phyloP scores from a whole-genome alignment of 2,888 invertebrate genomes.

The Epinotia ramella region DNA sequence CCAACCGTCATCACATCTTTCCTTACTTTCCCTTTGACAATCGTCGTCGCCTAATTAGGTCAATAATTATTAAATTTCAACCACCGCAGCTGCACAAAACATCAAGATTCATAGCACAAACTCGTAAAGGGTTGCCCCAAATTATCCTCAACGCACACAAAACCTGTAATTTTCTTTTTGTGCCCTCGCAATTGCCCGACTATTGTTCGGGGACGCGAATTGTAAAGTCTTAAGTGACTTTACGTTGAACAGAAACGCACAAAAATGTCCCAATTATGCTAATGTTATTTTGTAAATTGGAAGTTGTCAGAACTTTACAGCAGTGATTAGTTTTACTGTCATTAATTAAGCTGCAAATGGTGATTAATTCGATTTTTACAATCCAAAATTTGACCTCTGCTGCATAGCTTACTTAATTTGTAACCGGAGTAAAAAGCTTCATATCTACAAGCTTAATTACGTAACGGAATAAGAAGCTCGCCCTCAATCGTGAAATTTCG shows the following conservation, averaged over 20 bases:
- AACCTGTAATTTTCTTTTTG: slow-evolving; percentile 76
- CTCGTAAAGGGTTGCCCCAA: slow-evolving; percentile 69
- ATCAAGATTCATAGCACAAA: slow-evolving; percentile 51
- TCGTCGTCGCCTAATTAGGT: slow-evolving; percentile 23
- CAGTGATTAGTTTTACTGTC: slow-evolving; percentile 39
- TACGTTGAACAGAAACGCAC: slow-evolving; percentile 1
- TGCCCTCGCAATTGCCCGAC: slow-evolving; percentile 58
- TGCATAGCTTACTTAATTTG: not conserved
- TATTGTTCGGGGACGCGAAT: slow-evolving; percentile 53
- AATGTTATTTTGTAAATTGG: slow-evolving; percentile 19
- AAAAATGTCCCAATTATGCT: slow-evolving; percentile 21
- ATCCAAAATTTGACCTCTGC: slow-evolving; percentile 2
- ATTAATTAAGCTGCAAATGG: slow-evolving; percentile 34
- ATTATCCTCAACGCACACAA: slow-evolving; percentile 64
- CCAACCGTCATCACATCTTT: not conserved
- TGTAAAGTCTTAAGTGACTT: slow-evolving; percentile 58
- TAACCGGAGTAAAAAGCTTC: not conserved
- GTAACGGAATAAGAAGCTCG: not conserved
- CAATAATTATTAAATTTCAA: slow-evolving; percentile 22
- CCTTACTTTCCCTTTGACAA: slow-evolving; percentile 20
- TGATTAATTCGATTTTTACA: slow-evolving; percentile 27
- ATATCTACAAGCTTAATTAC: not conserved
- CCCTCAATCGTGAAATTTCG: not conserved
- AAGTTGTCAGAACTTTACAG: slow-evolving; percentile 30
- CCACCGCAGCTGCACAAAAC: slow-evolving; percentile 39